Evolutionary conservation across 1,140 invertebrate genomes (phyloP), one percentile per base, ranked within the genome.

Genomic region (Drosophila mayri): DNA sequence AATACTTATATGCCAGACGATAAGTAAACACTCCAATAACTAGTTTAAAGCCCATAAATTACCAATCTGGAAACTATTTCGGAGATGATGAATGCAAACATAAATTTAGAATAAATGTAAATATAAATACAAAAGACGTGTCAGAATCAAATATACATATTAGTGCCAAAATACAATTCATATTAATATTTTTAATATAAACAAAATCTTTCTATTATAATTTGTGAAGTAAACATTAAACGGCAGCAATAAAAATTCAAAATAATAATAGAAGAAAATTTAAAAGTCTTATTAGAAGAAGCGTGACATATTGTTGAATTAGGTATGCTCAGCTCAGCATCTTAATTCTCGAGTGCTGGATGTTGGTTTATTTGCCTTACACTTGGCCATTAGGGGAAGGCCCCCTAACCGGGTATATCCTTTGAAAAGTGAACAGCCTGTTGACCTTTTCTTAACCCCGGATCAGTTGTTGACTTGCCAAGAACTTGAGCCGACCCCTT

Each of bases 361-460:
- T 44, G 38, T 18, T 44, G 32, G 28, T 37, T 72, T 71, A 64
- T 58, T 71, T 57, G 49, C 32, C 43, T 32, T 71, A 59, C 68
- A 70, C 68, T 72, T 72, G 43, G 38, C 66, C 54, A 71, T 71
- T 72, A 49, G 44, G 35, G 35, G 50, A 37, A 28, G 44, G 22
- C 9, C 38, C 49, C 12, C 44, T 57, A 32, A 11, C 28, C 20
- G 3, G 22, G 18, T 16, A 50, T 60, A 41, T 30, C 44, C 54
- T 32, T 41, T 60, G 67, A 50, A 72, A 72, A 59, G 70, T 72
- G 52, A 72, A 60, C 52, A 70, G 54, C 67, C 68, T 41, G 37
- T 72, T 73, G 70, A 73, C 70, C 70, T 72, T 73, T 72, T 50
- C 43, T 60, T 60, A 72, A 72, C 66, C 68, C 68, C 44, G 70